A percentile compares a stretch with the other conserved stretches of the same genome.
Conservation (phyloP, 1,140 invertebrate species). For the Forficula auricularia region DNA sequence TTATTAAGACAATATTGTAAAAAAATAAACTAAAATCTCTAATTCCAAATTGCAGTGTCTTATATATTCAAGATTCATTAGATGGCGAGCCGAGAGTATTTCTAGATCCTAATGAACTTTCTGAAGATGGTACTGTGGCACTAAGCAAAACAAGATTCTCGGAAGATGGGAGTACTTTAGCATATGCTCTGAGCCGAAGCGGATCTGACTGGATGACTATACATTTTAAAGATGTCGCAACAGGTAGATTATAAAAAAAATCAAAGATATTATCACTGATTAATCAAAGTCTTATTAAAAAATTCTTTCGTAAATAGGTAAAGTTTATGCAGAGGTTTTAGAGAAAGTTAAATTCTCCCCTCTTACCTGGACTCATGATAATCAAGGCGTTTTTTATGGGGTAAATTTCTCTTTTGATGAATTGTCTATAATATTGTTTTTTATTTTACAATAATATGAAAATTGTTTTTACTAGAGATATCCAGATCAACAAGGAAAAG, state of each 20-base stretch:
- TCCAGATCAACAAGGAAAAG: slow-evolving; percentile 57
- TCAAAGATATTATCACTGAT: no score
- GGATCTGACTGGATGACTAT: slow-evolving; percentile 94
- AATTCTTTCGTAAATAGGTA: no score
- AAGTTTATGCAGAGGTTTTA: slow-evolving; percentile 76
- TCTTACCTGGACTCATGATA: slow-evolving; percentile 88
- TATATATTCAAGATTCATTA: slow-evolving; percentile 76
- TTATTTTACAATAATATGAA: no score
- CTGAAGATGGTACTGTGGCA: slow-evolving; percentile 83
- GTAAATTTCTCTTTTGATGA: slow-evolving; percentile 31
- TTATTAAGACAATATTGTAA: no score
- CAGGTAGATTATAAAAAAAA: slow-evolving; percentile 30
- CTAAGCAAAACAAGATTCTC: slow-evolving; percentile 66
- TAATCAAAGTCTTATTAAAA: slow-evolving; percentile 5
- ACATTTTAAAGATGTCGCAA: slow-evolving; percentile 58
- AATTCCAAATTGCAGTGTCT: no score
- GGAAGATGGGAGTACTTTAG: slow-evolving; percentile 75
- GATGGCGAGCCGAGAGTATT: slow-evolving; percentile 71
- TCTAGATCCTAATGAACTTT: slow-evolving; percentile 84
- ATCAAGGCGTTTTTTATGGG: slow-evolving; percentile 88
- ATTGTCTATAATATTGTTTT: background rate
- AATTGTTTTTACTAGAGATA: slow-evolving; percentile 33
- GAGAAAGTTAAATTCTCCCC: slow-evolving; percentile 82
- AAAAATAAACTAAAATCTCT: no score
- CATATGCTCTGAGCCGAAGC: slow-evolving; percentile 78